These are phyloP conservation scores for Pantelozetes paolii DNA, from an alignment of 2,888 invertebrate genomes.

Conservation along the genomic window DNA sequence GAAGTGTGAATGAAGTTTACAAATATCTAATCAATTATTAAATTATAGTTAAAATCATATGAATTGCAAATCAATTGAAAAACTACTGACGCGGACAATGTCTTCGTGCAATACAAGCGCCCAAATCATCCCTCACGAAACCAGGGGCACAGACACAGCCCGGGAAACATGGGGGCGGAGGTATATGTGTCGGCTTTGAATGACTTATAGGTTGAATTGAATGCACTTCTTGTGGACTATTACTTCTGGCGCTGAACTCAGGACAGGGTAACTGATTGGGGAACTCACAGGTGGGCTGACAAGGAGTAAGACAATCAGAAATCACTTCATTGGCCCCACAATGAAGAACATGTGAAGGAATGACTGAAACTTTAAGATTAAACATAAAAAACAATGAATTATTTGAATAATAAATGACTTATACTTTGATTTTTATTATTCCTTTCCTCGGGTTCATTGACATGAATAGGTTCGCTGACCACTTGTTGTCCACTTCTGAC, in stretches of 20 bases:
- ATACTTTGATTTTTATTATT: no score
- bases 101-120: background rate
- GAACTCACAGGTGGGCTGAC: conserved; percentile 20
- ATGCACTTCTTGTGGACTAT: background rate
- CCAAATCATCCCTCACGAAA: background rate
- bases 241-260: background rate
- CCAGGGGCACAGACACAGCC: conserved; percentile 21
- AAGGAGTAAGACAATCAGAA: background rate
- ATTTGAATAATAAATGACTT: no score
- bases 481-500: no score
- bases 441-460: no score
- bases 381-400: no score
- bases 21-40: background rate
- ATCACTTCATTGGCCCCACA: background rate
- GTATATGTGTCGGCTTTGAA: background rate
- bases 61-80: background rate
- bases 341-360: no score
- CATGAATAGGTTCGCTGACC: no score
- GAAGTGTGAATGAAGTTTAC: conserved; percentile 20
- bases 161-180: background rate
- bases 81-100: background rate
- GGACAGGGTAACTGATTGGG: conserved; percentile 12
- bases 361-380: no score
- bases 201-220: background rate
- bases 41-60: background rate